Evolutionary conservation across 2,888 invertebrate species (phyloP).

Genomic region (Ophonus ardosiacus): DNA sequence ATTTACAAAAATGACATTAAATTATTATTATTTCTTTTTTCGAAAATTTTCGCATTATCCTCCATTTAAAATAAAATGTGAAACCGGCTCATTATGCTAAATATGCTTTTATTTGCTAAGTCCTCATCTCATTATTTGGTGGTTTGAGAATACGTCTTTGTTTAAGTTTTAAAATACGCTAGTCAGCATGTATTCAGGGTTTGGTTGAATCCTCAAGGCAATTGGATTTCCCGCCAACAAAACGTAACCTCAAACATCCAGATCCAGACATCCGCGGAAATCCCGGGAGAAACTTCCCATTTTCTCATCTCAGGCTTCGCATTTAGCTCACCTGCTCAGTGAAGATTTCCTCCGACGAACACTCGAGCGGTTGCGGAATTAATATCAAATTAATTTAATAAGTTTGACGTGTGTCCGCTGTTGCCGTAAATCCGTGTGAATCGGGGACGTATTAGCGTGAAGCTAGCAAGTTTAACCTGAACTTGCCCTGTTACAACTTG

Average conservation of each 20-base stretch:
- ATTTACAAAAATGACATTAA: too few relatives aligned
- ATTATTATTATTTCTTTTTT: too few relatives aligned
- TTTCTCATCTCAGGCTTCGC: constrained; percentile 18
- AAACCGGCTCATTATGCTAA: background rate
- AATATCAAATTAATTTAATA: constrained; percentile 63
- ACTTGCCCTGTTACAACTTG: constrained; percentile 41
- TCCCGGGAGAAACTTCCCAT: constrained; percentile 32
- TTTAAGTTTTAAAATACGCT: background rate
- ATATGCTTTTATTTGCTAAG: background rate
- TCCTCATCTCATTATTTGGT: background rate
- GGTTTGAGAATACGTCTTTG: background rate
- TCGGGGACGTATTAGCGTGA: constrained; percentile 58
- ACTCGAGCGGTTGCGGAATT: constrained; percentile 47
- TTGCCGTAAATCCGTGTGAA: constrained; percentile 58
- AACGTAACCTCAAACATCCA: background rate
- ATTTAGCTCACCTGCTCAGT: constrained; percentile 35
- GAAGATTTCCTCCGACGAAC: constrained; percentile 19
- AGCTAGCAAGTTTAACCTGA: constrained; percentile 47
- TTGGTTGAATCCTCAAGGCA: constrained; percentile 1
- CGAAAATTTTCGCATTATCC: too few relatives aligned
- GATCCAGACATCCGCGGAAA: background rate
- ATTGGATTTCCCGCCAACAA: background rate
- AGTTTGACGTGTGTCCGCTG: constrained; percentile 61
- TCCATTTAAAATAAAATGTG: too few relatives aligned
- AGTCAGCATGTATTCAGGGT: background rate